Evolutionary conservation across 2,113 vertebrate species (phyloP), one percentile per base, ranked within the genome.

Genomic region (Amphilophus citrinellus): DNA sequence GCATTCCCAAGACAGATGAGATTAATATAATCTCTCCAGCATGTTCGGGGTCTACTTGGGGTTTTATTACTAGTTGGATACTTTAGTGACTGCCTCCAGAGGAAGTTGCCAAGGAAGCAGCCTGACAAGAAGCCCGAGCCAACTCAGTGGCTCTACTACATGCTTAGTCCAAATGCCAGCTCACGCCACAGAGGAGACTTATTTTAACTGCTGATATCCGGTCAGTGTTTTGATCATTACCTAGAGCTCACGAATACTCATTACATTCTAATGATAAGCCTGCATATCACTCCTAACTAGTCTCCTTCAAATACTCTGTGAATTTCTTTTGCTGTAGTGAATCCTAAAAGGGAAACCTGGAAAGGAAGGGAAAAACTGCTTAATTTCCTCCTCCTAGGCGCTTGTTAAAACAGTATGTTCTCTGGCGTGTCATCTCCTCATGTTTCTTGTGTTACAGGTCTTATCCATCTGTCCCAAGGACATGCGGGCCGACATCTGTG

Each of bases 381-480:
- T 56, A 56, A 56, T 56, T 18, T 56, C 17, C 50, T 56, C 17
- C 50, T 50, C 47, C 47, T 50, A 5, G 30, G 5, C 24, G 30
- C 24, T 50, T 20, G 17, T 68, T 20, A 47, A 5, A 5, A 15
- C 47, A 18, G 47, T 18, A 7, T 4, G 2, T 32, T 75, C 30
- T 66, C 11, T 10, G 14, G 35, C 8, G 13, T 10, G 1, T 86
- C 35, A 89, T 7, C 17, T 6, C 5, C 0, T 27, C 10, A 0
- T 76, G 13, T 91, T 10, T 76, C 27, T 81, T 18, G 62, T 82
- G 65, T 76, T 87, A 30, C 91, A 99, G 98, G 98, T 99, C 32
- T 96, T 99, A 30, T 98, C 97, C 10, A 99, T 99, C 91, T 99
- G 98, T 95, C 98, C 98, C 10, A 99, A 99, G 90, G 98, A 99